Conservation (phyloP, 2,888 invertebrate species). For the Eilema depressum region DNA sequence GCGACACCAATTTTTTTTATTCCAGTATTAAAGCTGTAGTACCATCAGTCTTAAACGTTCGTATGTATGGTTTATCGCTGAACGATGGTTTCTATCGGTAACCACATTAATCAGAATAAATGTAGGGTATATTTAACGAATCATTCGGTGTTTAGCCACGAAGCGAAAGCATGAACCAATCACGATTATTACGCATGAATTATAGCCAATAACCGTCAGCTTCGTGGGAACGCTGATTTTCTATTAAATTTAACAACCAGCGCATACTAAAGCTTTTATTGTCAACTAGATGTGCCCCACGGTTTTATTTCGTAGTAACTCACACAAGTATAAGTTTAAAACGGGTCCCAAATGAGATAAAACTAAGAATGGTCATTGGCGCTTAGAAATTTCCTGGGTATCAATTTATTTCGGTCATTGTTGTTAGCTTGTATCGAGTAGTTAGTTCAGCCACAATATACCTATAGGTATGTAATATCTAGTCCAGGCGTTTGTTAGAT, state of each 20-base stretch:
- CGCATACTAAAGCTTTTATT: slow-evolving; percentile 10
- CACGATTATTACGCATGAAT: slow-evolving; percentile 66
- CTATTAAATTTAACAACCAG: slow-evolving; percentile 37
- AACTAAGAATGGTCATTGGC: neutral
- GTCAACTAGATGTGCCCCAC: neutral
- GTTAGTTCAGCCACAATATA: too few species aligned
- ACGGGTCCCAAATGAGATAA: neutral
- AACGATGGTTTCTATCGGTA: slow-evolving; percentile 29
- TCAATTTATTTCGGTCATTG: neutral
- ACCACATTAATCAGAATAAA: slow-evolving; percentile 41
- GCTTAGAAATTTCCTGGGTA: neutral
- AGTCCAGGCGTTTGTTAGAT: too few species aligned
- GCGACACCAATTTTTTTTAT: too few species aligned
- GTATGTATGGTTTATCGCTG: slow-evolving; percentile 20
- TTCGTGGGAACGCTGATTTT: slow-evolving; percentile 56
- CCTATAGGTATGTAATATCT: too few species aligned
- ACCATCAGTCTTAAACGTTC: neutral
- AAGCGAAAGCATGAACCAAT: slow-evolving; percentile 62
- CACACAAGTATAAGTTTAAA: neutral
- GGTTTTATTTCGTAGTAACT: neutral
- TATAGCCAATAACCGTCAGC: slow-evolving; percentile 49
- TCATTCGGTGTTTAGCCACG: slow-evolving; percentile 51
- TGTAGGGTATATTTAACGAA: slow-evolving; percentile 46
- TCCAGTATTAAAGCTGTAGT: too few species aligned
- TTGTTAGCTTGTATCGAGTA: too few species aligned